phyloP scores from a whole-genome alignment of 92 coral and sea anemone genomes.

The Anthopleura xanthogrammica region DNA sequence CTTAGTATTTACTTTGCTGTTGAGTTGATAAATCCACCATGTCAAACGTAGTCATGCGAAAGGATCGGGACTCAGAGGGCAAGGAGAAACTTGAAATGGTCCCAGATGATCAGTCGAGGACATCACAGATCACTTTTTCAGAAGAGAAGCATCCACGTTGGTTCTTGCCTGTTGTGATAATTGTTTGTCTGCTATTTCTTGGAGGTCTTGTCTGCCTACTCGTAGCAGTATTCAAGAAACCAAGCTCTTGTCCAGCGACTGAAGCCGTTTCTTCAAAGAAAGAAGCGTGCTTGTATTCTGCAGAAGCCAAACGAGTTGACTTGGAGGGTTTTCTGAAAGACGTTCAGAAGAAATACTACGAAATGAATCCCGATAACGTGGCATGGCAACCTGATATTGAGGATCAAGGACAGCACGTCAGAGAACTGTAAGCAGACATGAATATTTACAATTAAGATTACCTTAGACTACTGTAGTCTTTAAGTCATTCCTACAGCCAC shows the following conservation, averaged over 20 bases:
- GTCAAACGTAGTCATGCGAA: conserved; percentile 2
- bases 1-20: background rate
- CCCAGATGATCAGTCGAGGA: background rate
- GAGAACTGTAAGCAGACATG: conserved; percentile 32
- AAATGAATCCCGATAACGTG: conserved; percentile 50
- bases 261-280: background rate
- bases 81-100: conserved; percentile 5
- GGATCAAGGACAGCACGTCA: conserved; percentile 36
- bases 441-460: background rate
- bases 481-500: no score
- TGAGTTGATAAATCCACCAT: background rate
- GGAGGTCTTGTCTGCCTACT: conserved; percentile 32
- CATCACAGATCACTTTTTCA: background rate
- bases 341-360: conserved; percentile 54
- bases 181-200: conserved; percentile 1
- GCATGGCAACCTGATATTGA: conserved; percentile 62
- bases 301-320: conserved; percentile 74
- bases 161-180: conserved; percentile 26
- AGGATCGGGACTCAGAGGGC: background rate
- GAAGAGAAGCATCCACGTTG: conserved; percentile 15
- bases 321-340: conserved; percentile 62
- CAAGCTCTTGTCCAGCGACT: background rate
- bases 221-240: background rate
- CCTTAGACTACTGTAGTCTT: no score
- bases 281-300: conserved; percentile 54